phyloP scores from a whole-genome alignment of 2,797 vertebrate species.

The Pipistrellus kuhlii region DNA sequence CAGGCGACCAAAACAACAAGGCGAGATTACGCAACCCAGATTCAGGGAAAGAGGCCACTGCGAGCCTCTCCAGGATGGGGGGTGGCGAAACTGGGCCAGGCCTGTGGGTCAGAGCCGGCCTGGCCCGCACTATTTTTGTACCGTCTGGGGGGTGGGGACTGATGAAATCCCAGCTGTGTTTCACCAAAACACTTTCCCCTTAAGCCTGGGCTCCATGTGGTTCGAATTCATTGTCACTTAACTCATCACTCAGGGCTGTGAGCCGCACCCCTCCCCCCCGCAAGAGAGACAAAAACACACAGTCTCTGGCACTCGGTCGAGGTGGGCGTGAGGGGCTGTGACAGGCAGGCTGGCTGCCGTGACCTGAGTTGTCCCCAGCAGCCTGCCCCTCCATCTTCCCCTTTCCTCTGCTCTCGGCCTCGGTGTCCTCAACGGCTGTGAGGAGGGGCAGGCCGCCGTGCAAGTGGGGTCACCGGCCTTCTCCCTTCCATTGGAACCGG shows the following conservation, averaged over 20 bases:
- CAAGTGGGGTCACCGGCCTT: background rate
- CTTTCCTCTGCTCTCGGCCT: background rate
- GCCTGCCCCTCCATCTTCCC: background rate
- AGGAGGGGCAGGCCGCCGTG: background rate
- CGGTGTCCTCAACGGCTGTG: background rate
- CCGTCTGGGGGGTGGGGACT: conserved; percentile 76
- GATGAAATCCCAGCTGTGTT: conserved; percentile 75
- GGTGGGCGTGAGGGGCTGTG: conserved; percentile 77
- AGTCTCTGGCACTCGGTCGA: background rate
- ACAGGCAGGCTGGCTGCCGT: conserved; percentile 52
- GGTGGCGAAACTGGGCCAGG: conserved; percentile 60
- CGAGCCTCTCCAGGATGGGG: conserved; percentile 52
- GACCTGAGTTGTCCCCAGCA: conserved; percentile 65
- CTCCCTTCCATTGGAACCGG: background rate
- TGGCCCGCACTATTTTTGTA: conserved; percentile 79
- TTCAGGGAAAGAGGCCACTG: conserved; percentile 76
- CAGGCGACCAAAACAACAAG: conserved; percentile 74
- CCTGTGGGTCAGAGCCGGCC: conserved; percentile 75
- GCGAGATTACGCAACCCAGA: conserved; percentile 72
- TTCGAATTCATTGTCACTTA: conserved; percentile 82
- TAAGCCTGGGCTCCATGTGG: conserved; percentile 74
- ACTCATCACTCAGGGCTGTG: conserved; percentile 74
- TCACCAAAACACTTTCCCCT: conserved; percentile 80
- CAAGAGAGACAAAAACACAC: conserved; percentile 70
- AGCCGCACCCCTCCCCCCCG: conserved; percentile 53